Base-by-base conservation (phyloP, 2,888 invertebrate genomes). In the Allacma fusca region DNA sequence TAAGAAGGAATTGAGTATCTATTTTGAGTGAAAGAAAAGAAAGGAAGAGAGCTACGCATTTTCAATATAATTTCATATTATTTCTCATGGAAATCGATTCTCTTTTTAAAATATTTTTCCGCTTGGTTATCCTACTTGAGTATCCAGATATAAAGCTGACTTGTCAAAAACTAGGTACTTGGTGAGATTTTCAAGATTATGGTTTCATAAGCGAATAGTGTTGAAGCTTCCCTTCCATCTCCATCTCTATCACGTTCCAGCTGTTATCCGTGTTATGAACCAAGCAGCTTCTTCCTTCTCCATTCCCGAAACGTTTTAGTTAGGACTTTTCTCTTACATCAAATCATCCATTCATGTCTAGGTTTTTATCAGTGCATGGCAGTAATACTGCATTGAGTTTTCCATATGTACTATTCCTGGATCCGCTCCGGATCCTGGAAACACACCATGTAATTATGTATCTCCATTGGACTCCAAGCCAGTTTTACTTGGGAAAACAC, bases 141-240 rank as follows among this genome's bases (percentile, higher is more conserved):
- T 65, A 62, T 43, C 57, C 59, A 69, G 68, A 75, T 74, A 59
- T 75, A 68, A 76, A 76, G 79, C 80, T 80, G 80, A 80, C 71
- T 79, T 79, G 78, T 80, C 80, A 79, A 76, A 80, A 80, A 79
- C 64, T 80, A 64, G 79, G 76, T 75, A 76, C 78, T 79, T 76
- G 78, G 79, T 78, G 76, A 79, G 80, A 79, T 80, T 80, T 79
- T 78, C 19, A 75, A 80, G 80, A 80, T 79, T 80, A 80, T 77
- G 73, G 24, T 64, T 67, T 64, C 59, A 78, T 71, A 64, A 59
- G 70, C 24, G 34, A 12, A 19, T 16, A 40, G 43, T 40, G 40
- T 69, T 69, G 43, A 62, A 74, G 62, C 68, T 69, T 34, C 26
- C 74, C 62, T 74, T 69, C 73, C 69, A 78, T 78, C 74, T 69